Base-by-base conservation (phyloP, 64 coral and sea anemone species). In the Montipora sp. region DNA sequence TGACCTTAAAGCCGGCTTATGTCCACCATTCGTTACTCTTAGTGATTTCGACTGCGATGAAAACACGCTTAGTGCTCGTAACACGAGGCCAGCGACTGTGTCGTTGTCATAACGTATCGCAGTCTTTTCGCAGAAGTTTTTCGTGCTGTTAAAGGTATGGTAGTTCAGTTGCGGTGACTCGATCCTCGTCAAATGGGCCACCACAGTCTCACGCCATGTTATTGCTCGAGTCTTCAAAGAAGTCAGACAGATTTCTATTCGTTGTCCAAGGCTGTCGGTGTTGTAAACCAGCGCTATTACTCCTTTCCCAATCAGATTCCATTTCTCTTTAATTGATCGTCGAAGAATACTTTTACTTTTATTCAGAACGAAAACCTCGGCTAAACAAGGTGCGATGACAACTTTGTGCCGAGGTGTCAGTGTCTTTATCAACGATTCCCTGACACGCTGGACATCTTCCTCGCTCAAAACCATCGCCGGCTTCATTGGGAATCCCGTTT, bases 371-470 rank as follows among this genome's bases (percentile, higher is more conserved):
- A 50, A 71, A 70, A 85, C 82, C 65, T 85, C 82, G 6, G 82
- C 82, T 47, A 85, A 71, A 21, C 82, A 85, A 10, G 82, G 82
- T 7, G 82, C 82, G 5, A 85, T 85, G 10, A 85, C 82, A 71
- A 85, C n/a, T 85, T 85, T 85, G 18, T 85, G 82, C 5, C 65
- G 82, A 70, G 82, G 82, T 12, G 82, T 85, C 27, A 85, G 82
- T 50, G 82, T 85, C 82, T 85, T 85, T 7, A 7, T 16, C 16
- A 85, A 71, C 45, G 82, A 85, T 50, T 85, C 82, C 68, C 82
- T 85, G 8, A 85, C n/a, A 22, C 82, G 82, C 11, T 71, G 82
- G 46, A 85, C 65, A 46, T 85, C 82, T 71, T 71, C 65, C 43
- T 71, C 82, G 44, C 43, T 85, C 19, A 85, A 85, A 71, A 85